These are phyloP conservation scores for Agrypnus murinus DNA, from an alignment of 2,888 invertebrate species.

Conservation along the genomic window DNA sequence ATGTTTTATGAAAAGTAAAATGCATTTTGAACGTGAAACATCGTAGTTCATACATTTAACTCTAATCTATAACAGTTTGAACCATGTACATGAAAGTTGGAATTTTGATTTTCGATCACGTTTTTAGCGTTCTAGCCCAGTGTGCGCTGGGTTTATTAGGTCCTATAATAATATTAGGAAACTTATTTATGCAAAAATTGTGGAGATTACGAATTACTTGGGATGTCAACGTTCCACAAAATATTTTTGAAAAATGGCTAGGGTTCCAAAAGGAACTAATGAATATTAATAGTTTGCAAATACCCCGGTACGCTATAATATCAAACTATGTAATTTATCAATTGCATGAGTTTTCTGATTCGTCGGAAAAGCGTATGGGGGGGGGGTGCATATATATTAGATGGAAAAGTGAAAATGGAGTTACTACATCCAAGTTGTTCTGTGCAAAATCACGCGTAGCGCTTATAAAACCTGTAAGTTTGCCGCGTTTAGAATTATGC, in stretches of 20 bases:
- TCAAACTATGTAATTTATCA: constrained; percentile 32
- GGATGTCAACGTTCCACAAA: constrained; percentile 48
- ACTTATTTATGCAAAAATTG: constrained; percentile 53
- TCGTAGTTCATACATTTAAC: too few relatives aligned
- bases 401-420: constrained; percentile 52
- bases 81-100: too few relatives aligned
- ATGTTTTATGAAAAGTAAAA: too few relatives aligned
- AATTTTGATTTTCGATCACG: too few relatives aligned
- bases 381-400: too few relatives aligned
- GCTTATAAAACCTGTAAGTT: constrained; percentile 47
- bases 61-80: too few relatives aligned
- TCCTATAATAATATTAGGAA: constrained; percentile 55
- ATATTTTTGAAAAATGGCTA: constrained; percentile 43
- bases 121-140: too few relatives aligned
- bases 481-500: constrained; percentile 55
- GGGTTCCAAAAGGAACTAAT: constrained; percentile 34
- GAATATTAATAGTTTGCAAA: constrained; percentile 40
- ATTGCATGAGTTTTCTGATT: constrained; percentile 56
- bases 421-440: constrained; percentile 45
- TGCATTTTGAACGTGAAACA: too few relatives aligned
- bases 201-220: constrained; percentile 50
- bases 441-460: constrained; percentile 57
- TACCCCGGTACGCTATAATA: constrained; percentile 43
- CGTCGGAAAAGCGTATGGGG: too few relatives aligned
- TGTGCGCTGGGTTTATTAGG: constrained; percentile 56